Base-by-base conservation (phyloP, 2,113 vertebrate genomes). In the Cheirogaleus medius region DNA sequence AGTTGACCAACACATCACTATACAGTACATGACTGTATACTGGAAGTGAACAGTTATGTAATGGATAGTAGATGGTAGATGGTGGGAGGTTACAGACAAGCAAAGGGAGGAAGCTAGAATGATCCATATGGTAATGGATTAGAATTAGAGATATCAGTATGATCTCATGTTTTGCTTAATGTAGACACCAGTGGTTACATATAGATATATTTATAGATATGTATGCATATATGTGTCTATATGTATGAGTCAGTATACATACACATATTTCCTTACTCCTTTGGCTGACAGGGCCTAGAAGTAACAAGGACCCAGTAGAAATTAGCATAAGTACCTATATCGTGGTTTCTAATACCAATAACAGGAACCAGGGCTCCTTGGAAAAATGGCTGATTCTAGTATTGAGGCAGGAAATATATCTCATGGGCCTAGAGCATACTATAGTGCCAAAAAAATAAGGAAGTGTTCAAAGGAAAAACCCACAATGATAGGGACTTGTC, bases 141-240 rank as follows among this genome's bases (percentile, higher is more conserved):
- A 82, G 34, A 86, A 76, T 23, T 71, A 86, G 11, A 95, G 83
- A 71, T 8, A 73, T 85, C 8, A 10, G 29, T 58, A 54, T 69
- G 56, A 76, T 81, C 64, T 96, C 71, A 85, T 84, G 42, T 86
- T 87, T 76, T 82, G 89, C 66, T 82, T 90, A 96, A 74, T 60
- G 25, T 17, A 89, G 47, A 94, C 42, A 58, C n/a, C 63, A 21
- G 78, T 68, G 83, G 39, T 32, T 74, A 95, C 11, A 68, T 34
- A 18, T 15, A 81, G 25, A 52, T 13, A 73, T 44, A 56, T 74
- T 64, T 84, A 83, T 56, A 68, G 56, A 76, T 68, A 29, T 64
- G 39, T 39, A 54, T 58, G 73, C 14, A 52, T 32, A 89, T 34
- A 76, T 14, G 42, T 49, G 7, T 74, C 15, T 56, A 58, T 47